Evolutionary conservation across 1,140 invertebrate species (phyloP).

Genomic region (Paraescarpia echinospica): DNA sequence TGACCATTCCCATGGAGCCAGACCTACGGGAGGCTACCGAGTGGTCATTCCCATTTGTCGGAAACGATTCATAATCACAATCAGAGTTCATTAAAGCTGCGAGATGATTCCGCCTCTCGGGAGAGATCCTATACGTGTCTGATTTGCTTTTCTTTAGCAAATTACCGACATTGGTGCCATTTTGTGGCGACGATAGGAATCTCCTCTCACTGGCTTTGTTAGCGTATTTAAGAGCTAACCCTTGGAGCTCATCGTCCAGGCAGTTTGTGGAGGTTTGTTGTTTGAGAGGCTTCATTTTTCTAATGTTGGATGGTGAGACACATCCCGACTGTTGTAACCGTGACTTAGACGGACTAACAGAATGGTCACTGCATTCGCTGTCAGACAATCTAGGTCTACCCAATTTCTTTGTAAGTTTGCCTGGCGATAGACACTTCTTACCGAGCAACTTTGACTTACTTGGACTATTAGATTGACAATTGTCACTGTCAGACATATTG

Average conservation of each 20-base stretch:
- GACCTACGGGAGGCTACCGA: neutral
- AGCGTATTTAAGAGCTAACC: neutral
- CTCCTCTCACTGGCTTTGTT: neutral
- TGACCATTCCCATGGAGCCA: neutral
- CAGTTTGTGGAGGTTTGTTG: neutral
- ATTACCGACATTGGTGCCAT: neutral
- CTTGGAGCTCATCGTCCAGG: neutral
- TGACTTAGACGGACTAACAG: neutral
- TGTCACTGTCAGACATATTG: too few species aligned
- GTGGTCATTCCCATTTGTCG: neutral
- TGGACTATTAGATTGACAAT: too few species aligned
- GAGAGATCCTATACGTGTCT: neutral
- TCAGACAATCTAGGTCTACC: neutral
- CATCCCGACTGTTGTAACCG: neutral
- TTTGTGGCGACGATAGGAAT: neutral
- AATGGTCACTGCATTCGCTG: neutral
- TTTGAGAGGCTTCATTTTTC: neutral
- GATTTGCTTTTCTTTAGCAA: neutral
- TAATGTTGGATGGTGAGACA: neutral
- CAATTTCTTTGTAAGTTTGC: neutral
- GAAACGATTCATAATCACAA: neutral
- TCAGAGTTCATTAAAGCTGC: neutral
- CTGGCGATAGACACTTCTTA: neutral
- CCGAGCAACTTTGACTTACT: too few species aligned
- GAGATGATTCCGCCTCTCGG: too few species aligned